Conservation (phyloP, 2,888 invertebrate species). For the Eutolmus rufibarbis region DNA sequence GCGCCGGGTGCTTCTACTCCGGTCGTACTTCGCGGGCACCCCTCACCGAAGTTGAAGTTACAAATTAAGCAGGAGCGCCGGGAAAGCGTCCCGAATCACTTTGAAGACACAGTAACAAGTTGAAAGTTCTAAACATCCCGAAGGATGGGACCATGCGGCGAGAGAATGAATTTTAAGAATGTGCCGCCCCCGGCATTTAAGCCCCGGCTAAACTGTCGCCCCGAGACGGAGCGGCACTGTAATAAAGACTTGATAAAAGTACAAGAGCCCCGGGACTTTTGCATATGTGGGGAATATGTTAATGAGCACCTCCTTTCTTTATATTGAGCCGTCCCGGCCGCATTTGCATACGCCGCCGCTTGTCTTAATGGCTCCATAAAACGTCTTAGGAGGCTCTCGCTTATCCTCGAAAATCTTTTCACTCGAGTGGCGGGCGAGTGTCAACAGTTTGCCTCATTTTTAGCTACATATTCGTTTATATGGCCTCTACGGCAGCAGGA, state of each 20-base stretch:
- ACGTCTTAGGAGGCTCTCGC: neutral
- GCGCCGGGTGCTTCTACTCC: neutral
- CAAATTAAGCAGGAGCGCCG: neutral
- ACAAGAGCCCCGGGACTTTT: neutral
- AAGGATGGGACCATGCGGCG: neutral
- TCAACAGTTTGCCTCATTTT: conserved; percentile 11
- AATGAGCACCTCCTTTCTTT: neutral
- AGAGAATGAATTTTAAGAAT: neutral
- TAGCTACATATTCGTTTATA: neutral
- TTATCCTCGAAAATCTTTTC: neutral
- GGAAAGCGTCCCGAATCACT: neutral
- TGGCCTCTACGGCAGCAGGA: neutral
- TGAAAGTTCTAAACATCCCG: neutral
- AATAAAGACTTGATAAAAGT: conserved; percentile 11
- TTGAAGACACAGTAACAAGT: neutral
- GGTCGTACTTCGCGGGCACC: neutral
- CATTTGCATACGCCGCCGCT: neutral
- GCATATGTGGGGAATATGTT: conserved; percentile 3
- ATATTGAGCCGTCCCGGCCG: neutral
- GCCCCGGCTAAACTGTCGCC: neutral
- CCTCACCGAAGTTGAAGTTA: neutral
- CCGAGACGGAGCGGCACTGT: neutral
- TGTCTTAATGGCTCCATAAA: neutral
- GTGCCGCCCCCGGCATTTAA: neutral
- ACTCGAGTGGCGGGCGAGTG: neutral